These are phyloP conservation scores for Gnatocerus cornutus DNA, from an alignment of 2,888 invertebrate genomes.

Conservation along the genomic window DNA sequence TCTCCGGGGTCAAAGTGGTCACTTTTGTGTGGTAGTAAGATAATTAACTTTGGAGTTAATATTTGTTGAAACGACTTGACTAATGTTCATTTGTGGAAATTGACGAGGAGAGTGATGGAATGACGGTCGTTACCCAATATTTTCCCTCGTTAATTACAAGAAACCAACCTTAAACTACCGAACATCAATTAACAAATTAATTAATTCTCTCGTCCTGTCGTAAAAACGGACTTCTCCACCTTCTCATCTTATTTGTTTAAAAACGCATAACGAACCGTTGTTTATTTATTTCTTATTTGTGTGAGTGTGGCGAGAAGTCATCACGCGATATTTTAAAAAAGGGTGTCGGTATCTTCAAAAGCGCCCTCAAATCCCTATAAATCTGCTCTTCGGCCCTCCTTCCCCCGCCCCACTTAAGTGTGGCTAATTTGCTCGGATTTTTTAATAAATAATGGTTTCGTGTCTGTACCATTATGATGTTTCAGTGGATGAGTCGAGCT, in stretches of 20 bases:
- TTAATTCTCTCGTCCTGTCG: constrained; percentile 27
- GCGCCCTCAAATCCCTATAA: constrained; percentile 56
- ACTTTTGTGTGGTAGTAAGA: constrained; percentile 39
- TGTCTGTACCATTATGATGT: constrained; percentile 53
- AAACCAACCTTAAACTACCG: constrained; percentile 44
- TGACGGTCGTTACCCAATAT: constrained; percentile 39
- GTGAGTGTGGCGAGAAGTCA: constrained; percentile 47
- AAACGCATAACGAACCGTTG: constrained; percentile 19
- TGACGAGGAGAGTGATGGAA: constrained; percentile 46
- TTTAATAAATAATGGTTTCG: constrained; percentile 54
- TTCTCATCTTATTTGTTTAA: constrained; percentile 25
- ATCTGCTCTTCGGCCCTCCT: constrained; percentile 51
- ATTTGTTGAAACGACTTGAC: constrained; percentile 54
- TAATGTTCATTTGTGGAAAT: constrained; percentile 49
- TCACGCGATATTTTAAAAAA: constrained; percentile 55
- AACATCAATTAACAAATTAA: constrained; percentile 47
- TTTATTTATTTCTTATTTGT: constrained; percentile 8
- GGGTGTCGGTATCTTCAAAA: constrained; percentile 62
- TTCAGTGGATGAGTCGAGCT: constrained; percentile 48
- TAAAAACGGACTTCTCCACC: constrained; percentile 15
- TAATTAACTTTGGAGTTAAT: constrained; percentile 54
- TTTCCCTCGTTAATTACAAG: constrained; percentile 43
- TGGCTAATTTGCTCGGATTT: constrained; percentile 63
- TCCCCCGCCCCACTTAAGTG: constrained; percentile 56
- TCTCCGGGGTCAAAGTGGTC: constrained; percentile 38